Base-by-base conservation (phyloP, 2,888 invertebrate genomes). In the Aricia artaxerxes region DNA sequence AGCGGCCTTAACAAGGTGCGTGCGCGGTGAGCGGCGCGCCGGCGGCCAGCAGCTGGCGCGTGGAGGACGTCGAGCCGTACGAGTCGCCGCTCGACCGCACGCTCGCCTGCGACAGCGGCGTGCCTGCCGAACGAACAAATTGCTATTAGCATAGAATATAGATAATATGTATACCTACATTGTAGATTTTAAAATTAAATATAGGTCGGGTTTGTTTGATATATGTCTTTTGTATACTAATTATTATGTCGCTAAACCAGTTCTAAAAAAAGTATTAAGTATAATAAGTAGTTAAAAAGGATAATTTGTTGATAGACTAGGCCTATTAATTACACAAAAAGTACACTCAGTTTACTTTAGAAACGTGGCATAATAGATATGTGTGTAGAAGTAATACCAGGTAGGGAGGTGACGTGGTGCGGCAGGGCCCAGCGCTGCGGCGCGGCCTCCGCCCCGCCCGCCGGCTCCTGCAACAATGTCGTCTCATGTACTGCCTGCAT, bases 31-130 rank as follows among this genome's bases (percentile, higher is more conserved):
- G 78, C 61, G 78, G 73, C 35, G 78, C 78, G 76, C 76, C 83
- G 83, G 87, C 81, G 81, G 83, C 91, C 80, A 95, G 95, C 82
- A 97, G 94, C 87, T 97, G 96, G 44, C 97, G 95, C 4, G 97
- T 97, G 73, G 97, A 97, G n/a, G 97, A 97, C 79, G 96, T 96
- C 7, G 97, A 97, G 84, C 97, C 97, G 91, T 97, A 97, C 85
- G 97, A 97, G 87, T 97, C 97, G 80, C 96, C 97, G 80, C 97
- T 97, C 82, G 97, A 97, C 77, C 97, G 96, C 82, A 95, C 95
- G 87, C 96, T 96, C 35, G 95, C 94, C 85, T 95, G 95, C 81
- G 96, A 96, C 81, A 96, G 93, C 9, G 97, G 97, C 6, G 97
- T 97, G 79, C 97, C 97, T 95, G 87, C 5, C 35, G 49, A 11